Evolutionary conservation across 2,797 vertebrate genomes (phyloP).

Genomic region (Characodon lateralis): DNA sequence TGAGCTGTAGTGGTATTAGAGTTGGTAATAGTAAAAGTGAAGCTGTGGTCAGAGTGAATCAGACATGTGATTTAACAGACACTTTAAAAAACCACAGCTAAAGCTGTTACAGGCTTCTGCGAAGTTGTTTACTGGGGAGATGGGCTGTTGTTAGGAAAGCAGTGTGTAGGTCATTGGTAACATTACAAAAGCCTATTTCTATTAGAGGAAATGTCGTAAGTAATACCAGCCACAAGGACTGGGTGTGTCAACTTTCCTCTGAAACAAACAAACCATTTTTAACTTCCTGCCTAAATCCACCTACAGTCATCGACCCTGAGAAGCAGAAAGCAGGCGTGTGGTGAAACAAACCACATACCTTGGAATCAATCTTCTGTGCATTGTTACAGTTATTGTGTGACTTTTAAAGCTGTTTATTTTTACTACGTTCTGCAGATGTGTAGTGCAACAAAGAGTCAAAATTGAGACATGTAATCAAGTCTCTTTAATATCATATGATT

Average conservation of each 20-base stretch:
- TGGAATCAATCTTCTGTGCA: slow-evolving; percentile 37
- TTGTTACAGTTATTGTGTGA: slow-evolving; percentile 28
- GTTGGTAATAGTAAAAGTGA: slow-evolving; percentile 19
- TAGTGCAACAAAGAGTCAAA: neutral
- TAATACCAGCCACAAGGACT: slow-evolving; percentile 84
- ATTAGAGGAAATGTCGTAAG: slow-evolving; percentile 86
- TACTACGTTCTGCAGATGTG: slow-evolving; percentile 4
- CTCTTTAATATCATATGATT: slow-evolving; percentile 14
- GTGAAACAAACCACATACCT: slow-evolving; percentile 56
- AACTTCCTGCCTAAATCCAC: slow-evolving; percentile 84
- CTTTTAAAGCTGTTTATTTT: slow-evolving; percentile 36
- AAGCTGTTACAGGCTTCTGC: slow-evolving; percentile 1
- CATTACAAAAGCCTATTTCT: slow-evolving; percentile 81
- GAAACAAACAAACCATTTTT: slow-evolving; percentile 89
- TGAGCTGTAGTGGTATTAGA: slow-evolving; percentile 4
- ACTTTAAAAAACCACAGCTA: slow-evolving; percentile 8
- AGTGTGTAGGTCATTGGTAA: slow-evolving; percentile 66
- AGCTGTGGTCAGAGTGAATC: slow-evolving; percentile 8
- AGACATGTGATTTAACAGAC: slow-evolving; percentile 29
- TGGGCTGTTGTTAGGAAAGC: slow-evolving; percentile 50
- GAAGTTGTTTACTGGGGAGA: slow-evolving; percentile 46
- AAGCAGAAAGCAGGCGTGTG: slow-evolving; percentile 59
- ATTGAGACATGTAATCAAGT: neutral
- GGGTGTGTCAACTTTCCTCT: slow-evolving; percentile 87
- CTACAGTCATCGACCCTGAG: slow-evolving; percentile 74